Conservation (phyloP, 2,888 invertebrate species). For the Micropterix aruncella region DNA sequence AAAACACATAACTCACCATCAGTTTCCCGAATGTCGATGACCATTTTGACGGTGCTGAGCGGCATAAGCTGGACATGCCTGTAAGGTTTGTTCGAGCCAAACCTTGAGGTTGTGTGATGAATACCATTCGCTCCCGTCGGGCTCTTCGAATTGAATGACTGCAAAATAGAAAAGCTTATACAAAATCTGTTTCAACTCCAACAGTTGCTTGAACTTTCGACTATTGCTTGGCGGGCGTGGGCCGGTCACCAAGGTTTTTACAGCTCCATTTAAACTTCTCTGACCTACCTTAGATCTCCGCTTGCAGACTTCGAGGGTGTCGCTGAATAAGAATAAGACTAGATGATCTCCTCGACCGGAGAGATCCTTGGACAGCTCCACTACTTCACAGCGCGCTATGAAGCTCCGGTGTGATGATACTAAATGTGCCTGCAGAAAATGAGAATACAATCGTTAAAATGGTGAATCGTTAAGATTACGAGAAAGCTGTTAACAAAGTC, state of each 20-base stretch:
- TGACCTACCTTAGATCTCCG: slow-evolving; percentile 54
- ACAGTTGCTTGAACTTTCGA: too few relatives aligned
- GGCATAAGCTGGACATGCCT: slow-evolving; percentile 86
- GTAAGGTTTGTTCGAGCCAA: slow-evolving; percentile 66
- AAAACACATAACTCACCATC: slow-evolving; percentile 40
- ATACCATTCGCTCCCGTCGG: slow-evolving; percentile 41
- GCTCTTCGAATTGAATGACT: slow-evolving; percentile 39
- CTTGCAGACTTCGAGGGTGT: slow-evolving; percentile 86
- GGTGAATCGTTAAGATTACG: too few relatives aligned
- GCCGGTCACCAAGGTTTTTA: background rate
- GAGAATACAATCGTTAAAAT: too few relatives aligned
- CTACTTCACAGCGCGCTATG: slow-evolving; percentile 76
- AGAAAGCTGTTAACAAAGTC: too few relatives aligned
- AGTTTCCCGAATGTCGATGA: slow-evolving; percentile 80
- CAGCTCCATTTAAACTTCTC: background rate
- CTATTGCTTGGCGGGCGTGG: too few relatives aligned
- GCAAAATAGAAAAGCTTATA: slow-evolving; percentile 13
- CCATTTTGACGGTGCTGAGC: slow-evolving; percentile 76
- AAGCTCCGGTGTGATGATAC: slow-evolving; percentile 88
- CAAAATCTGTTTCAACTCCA: too few relatives aligned
- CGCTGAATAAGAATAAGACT: slow-evolving; percentile 85
- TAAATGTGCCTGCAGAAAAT: slow-evolving; percentile 76
- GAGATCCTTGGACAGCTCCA: slow-evolving; percentile 71
- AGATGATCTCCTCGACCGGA: slow-evolving; percentile 79
- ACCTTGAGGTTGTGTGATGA: slow-evolving; percentile 33